Base-by-base conservation (phyloP, 2,888 invertebrate genomes). In the Tenthredo notha region DNA sequence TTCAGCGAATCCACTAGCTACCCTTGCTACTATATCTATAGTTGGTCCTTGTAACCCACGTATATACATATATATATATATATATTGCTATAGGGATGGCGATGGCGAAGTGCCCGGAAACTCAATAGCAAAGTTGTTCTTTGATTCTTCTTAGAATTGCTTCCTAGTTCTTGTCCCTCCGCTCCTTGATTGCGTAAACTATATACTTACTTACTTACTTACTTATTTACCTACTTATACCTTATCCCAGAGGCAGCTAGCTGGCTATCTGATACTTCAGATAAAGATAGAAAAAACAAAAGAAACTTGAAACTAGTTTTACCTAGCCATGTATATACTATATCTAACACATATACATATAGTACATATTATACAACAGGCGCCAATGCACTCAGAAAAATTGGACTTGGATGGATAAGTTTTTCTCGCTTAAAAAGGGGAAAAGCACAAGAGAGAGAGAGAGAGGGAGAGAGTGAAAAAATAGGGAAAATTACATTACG, bases 41-140 rank as follows among this genome's bases (percentile, higher is more conserved):
- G 12, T 37, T 1, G 37, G 70, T 40, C 40, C 15, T 6, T 29
- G 1, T 15, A n/a, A 12, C 29, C n/a, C 10, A 40, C n/a, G n/a
- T 37, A 10, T 40, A n/a, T 1, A 7, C 4, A n/a, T 15, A 70
- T 37, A 72, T 18, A 15, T 10, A 18, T 18, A 37, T 21, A 0
- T 2, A 0, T 2, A 33, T 33, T 1, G 29, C 29, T 1, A 40
- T n/a, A 0, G 75, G 25, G 25, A 77, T 54, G 50, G 80, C 18
- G 21, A 40, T 58, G 80, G 80, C 9, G 61, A 80, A 80, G 58
- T 50, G 21, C 80, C 50, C 33, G 37, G 61, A 80, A 80, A 80
- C 61, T 80, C 80, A 29, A 80, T 80, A 40, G 58, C 80, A 61
- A 80, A 80, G 61, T 80, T 80, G 37, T 80, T 80, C 80, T 80